phyloP scores from a whole-genome alignment of 2,888 invertebrate genomes.

The Tipula helvola region DNA sequence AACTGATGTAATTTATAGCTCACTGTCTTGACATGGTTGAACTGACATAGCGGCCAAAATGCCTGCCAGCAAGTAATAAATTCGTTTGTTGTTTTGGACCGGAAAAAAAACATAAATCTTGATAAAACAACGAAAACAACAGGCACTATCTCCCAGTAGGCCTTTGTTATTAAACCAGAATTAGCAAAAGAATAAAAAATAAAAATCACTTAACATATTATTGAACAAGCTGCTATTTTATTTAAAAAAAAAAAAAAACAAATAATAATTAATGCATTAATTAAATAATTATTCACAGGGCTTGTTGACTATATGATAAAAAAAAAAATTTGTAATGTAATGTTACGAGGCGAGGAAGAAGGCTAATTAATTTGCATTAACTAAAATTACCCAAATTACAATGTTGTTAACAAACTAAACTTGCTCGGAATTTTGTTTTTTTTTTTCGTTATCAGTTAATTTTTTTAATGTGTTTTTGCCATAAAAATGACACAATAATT shows the following conservation, averaged over 20 bases:
- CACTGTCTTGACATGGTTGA: too few relatives aligned
- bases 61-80: too few relatives aligned
- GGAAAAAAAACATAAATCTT: too few relatives aligned
- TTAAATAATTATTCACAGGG: neutral
- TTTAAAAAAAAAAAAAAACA: neutral
- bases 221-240: neutral
- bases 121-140: too few relatives aligned
- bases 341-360: neutral
- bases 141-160: neutral
- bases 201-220: neutral
- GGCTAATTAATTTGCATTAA: neutral
- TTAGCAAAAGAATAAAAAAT: neutral
- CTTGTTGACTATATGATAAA: neutral
- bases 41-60: too few relatives aligned
- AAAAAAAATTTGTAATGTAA: neutral
- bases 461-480: neutral
- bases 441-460: neutral
- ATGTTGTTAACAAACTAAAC: neutral
- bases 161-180: neutral
- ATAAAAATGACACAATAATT: neutral
- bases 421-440: neutral
- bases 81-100: too few relatives aligned
- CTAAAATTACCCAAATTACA: neutral
- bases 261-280: neutral
- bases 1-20: too few relatives aligned